A percentile compares a stretch with the other conserved stretches of the same genome.
phyloP scores from a whole-genome alignment of 1,140 invertebrate genomes.

The Dreissena rostriformis region DNA sequence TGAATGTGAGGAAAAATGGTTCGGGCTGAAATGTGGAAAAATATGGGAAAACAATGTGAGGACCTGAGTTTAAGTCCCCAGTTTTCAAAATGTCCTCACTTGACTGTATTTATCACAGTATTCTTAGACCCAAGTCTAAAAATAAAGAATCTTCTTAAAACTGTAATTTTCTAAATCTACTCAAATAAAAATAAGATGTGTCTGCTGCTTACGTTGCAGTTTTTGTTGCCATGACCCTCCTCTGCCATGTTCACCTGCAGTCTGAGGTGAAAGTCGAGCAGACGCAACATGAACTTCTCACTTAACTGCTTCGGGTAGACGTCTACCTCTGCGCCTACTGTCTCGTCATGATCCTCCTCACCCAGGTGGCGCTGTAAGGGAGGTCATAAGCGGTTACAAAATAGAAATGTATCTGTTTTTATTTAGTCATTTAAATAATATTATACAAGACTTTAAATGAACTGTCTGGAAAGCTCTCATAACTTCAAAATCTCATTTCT shows the following conservation, averaged over 20 bases:
- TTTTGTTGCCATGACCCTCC: constrained; percentile 81
- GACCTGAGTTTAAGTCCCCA: too few relatives aligned
- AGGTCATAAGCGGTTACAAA: neutral
- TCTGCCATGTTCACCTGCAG: constrained; percentile 91
- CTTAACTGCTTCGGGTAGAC: constrained; percentile 93
- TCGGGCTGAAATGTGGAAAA: constrained; percentile 85
- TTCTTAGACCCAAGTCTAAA: neutral
- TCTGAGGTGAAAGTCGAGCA: constrained; percentile 90
- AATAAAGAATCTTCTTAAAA: too few relatives aligned
- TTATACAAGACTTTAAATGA: too few relatives aligned
- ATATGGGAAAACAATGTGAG: neutral
- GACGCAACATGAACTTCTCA: constrained; percentile 90
- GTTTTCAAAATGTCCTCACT: too few relatives aligned
- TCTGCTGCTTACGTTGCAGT: constrained; percentile 86
- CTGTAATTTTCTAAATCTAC: too few relatives aligned
- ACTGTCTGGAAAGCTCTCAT: too few relatives aligned
- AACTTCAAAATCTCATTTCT: too few relatives aligned
- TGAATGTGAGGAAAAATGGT: constrained; percentile 93
- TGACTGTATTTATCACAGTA: too few relatives aligned
- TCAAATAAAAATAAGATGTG: constrained; percentile 1
- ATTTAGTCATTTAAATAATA: too few relatives aligned
- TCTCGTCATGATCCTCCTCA: constrained; percentile 67
- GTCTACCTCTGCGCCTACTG: constrained; percentile 81
- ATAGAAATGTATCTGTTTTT: too few relatives aligned
- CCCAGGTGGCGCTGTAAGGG: constrained; percentile 60